Percentiles rank a stretch among this genome's conserved stretches.
phyloP scores from a whole-genome alignment of 2,797 vertebrate species.

The Harpagifer antarcticus region DNA sequence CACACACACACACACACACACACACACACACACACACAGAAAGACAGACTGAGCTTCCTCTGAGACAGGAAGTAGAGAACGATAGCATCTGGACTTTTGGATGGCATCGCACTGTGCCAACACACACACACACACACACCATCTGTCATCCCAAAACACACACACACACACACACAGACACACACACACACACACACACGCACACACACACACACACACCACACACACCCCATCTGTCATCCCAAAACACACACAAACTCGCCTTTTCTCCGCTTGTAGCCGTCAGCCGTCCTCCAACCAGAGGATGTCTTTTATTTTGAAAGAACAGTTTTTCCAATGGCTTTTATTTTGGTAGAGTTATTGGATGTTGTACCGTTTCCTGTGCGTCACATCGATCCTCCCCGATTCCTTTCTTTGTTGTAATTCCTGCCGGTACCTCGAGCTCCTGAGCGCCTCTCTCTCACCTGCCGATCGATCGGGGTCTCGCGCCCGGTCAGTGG shows the following conservation, averaged over 20 bases:
- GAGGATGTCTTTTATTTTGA: slow-evolving; percentile 54
- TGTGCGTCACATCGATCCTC: slow-evolving; percentile 25
- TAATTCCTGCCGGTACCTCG: not conserved
- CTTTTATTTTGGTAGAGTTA: slow-evolving; percentile 45
- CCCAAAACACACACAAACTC: slow-evolving; percentile 17
- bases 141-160: not conserved
- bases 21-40: slow-evolving; percentile 40
- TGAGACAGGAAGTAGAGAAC: slow-evolving; percentile 44
- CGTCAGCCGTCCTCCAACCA: slow-evolving; percentile 23
- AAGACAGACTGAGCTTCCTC: slow-evolving; percentile 20
- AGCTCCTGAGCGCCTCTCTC: not conserved
- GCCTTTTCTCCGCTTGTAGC: slow-evolving; percentile 58
- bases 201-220: not conserved
- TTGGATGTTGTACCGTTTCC: slow-evolving; percentile 45
- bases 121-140: not conserved
- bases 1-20: slow-evolving; percentile 38
- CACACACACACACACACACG: not conserved
- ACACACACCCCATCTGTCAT: too few species aligned
- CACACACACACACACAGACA: slow-evolving; percentile 27
- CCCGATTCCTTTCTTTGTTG: not conserved
- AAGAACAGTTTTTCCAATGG: slow-evolving; percentile 13
- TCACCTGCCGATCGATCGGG: not conserved
- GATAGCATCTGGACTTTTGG: slow-evolving; percentile 32
- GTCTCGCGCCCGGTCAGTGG: not conserved
- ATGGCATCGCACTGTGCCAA: slow-evolving; percentile 26